phyloP scores from a whole-genome alignment of 2,797 vertebrate genomes.

The Ciconia nigra region DNA sequence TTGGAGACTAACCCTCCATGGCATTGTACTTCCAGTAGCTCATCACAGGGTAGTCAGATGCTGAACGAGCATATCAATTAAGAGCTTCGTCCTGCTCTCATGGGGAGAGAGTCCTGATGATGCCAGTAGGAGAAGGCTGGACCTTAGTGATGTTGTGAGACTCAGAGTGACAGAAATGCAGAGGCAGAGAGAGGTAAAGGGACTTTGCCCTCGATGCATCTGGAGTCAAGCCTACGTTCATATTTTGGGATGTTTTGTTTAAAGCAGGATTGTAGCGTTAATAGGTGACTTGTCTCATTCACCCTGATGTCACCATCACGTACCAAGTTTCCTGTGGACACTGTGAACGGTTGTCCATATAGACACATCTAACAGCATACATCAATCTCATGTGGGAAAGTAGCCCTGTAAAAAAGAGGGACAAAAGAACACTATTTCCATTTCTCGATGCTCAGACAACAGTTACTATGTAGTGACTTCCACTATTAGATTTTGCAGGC shows the following conservation, averaged over 20 bases:
- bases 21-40: neutral
- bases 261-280: neutral
- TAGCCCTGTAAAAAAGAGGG: neutral
- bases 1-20: neutral
- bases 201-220: fast-evolving
- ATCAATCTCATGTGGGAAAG: neutral
- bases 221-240: neutral
- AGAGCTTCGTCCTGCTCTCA: neutral
- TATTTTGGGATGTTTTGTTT: neutral
- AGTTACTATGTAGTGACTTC: neutral
- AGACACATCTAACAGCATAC: neutral
- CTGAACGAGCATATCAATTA: fast-evolving
- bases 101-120: neutral
- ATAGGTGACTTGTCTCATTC: neutral
- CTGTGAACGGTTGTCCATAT: neutral
- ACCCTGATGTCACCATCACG: neutral
- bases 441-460: neutral
- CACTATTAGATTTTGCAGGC: neutral
- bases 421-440: neutral
- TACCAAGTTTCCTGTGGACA: neutral
- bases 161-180: neutral
- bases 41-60: neutral
- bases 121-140: neutral
- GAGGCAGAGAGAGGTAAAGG: neutral
- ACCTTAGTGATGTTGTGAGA: neutral